Evolutionary conservation across 92 coral and sea anemone species (phyloP).

Genomic region (Bergia sp.): DNA sequence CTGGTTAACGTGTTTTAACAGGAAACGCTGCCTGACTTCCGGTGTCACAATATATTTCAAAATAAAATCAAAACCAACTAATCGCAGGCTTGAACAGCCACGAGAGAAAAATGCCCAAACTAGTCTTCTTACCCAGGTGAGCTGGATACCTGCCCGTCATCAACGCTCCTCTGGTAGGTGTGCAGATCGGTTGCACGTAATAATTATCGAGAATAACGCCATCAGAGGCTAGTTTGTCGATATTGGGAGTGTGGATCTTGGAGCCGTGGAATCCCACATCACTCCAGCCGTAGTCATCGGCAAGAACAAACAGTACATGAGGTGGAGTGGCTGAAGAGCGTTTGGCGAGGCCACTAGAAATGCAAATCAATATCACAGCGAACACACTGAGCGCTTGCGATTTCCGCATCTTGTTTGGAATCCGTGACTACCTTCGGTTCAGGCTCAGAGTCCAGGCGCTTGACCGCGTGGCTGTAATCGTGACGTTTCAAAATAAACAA

Average conservation of each 20-base stretch:
- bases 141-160: background rate
- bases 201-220: constrained; percentile 2
- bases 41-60: background rate
- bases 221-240: too few relatives aligned
- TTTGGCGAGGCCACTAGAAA: background rate
- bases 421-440: background rate
- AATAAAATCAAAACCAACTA: background rate
- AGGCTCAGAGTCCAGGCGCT: background rate
- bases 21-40: constrained; percentile 22
- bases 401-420: background rate
- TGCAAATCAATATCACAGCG: background rate
- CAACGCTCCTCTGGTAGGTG: constrained; percentile 4
- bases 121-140: background rate
- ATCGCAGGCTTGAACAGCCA: background rate
- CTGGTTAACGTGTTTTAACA: background rate
- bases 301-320: background rate
- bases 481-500: background rate
- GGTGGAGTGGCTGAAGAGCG: background rate
- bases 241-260: background rate
- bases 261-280: constrained; percentile 4
- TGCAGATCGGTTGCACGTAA: background rate
- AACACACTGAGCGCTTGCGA: background rate
- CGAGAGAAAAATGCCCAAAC: background rate
- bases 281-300: too few relatives aligned
- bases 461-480: too few relatives aligned